A percentile compares a stretch with the other conserved stretches of the same genome.
Evolutionary conservation across 2,113 vertebrate species (phyloP).

Genomic region (Dunckerocampus dactyliophorus): DNA sequence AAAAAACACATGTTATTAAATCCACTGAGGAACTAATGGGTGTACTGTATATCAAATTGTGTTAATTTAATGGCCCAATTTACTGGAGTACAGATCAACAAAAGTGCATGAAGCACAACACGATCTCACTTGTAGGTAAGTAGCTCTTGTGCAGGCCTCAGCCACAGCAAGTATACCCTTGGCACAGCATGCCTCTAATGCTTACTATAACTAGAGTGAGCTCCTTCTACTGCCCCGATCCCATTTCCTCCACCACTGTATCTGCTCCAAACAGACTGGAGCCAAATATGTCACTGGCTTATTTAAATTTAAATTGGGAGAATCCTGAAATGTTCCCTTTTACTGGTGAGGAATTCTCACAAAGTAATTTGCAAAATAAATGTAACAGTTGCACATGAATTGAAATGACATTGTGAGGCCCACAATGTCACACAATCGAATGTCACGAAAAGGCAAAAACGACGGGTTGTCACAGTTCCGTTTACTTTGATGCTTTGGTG

Average conservation of each 20-base stretch:
- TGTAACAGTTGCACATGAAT: slow-evolving; percentile 4
- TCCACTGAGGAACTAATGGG: background rate
- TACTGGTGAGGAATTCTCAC: slow-evolving; percentile 30
- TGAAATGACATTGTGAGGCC: slow-evolving; percentile 11
- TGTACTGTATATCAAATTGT: background rate
- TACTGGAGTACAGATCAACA: background rate
- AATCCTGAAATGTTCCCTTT: slow-evolving; percentile 12
- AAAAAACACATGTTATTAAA: background rate
- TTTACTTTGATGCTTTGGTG: background rate
- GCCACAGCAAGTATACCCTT: slow-evolving; percentile 20
- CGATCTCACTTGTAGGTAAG: slow-evolving; percentile 4
- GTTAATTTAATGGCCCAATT: background rate
- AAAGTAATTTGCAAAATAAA: slow-evolving; percentile 20
- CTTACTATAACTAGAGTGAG: slow-evolving; percentile 38
- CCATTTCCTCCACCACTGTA: slow-evolving; percentile 28
- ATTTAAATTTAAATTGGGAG: slow-evolving; percentile 25
- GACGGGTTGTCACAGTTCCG: slow-evolving; percentile 8
- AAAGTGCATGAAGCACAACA: background rate
- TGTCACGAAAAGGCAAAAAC: slow-evolving; percentile 3
- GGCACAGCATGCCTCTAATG: slow-evolving; percentile 34
- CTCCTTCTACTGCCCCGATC: slow-evolving; percentile 38
- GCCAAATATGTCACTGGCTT: slow-evolving; percentile 41
- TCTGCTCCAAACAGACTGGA: slow-evolving; percentile 31
- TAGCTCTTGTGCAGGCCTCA: slow-evolving; percentile 13
- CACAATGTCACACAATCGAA: slow-evolving; percentile 9